Conservation (phyloP, 2,113 vertebrate genomes). For the Fregata magnificens region DNA sequence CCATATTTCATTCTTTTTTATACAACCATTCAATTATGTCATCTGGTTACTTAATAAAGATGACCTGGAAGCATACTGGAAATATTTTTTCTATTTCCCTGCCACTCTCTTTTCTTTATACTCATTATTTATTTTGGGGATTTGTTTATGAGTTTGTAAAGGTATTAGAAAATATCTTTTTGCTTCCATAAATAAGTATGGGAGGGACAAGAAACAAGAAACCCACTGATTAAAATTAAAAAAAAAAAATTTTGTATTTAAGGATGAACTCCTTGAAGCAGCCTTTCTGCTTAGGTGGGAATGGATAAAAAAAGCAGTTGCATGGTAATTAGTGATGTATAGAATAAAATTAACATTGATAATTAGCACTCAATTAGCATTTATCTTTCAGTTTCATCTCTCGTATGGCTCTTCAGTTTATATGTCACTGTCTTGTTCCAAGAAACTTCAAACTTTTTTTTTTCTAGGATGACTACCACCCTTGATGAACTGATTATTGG, state of each 20-base stretch:
- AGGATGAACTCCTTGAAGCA: background rate
- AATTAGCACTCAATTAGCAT: background rate
- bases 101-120: background rate
- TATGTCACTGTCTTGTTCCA: background rate
- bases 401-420: background rate
- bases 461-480: background rate
- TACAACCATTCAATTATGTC: background rate
- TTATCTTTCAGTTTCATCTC: background rate
- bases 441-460: background rate
- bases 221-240: background rate
- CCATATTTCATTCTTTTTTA: background rate
- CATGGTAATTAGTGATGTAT: background rate
- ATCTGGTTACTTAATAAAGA: background rate
- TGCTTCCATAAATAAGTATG: background rate
- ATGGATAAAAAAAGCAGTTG: background rate
- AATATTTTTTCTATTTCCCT: background rate
- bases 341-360: background rate
- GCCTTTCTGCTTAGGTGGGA: background rate
- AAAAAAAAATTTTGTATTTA: background rate
- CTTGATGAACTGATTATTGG: slow-evolving; percentile 3
- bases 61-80: background rate
- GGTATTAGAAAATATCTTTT: background rate
- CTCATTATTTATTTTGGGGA: background rate
- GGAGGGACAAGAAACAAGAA: background rate
- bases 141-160: background rate